Conservation (phyloP, 2,113 vertebrate species). For the Aegithalos caudatus region DNA sequence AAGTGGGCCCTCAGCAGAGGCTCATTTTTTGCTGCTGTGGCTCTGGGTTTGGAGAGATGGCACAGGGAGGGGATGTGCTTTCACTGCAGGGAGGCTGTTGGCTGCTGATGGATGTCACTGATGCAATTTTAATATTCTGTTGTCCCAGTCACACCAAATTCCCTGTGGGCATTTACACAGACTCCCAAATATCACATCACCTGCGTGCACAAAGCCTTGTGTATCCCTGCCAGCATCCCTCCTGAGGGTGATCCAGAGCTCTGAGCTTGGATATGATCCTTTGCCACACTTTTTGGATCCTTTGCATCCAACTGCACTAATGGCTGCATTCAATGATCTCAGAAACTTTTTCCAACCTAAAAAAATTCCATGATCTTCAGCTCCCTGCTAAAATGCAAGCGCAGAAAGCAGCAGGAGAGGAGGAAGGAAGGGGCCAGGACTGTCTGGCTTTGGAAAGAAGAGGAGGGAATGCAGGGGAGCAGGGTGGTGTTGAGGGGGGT, state of each 20-base stretch:
- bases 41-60: not conserved
- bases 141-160: not conserved
- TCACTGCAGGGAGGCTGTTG: not conserved
- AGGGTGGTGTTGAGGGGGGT: not conserved
- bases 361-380: not conserved
- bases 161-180: accelerated
- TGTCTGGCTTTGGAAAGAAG: not conserved
- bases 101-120: not conserved
- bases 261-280: accelerated
- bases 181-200: not conserved
- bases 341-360: not conserved
- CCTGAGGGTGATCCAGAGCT: not conserved
- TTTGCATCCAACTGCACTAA: not conserved
- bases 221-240: not conserved
- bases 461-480: not conserved
- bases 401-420: not conserved
- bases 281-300: not conserved
- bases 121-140: not conserved
- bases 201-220: accelerated
- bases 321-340: not conserved
- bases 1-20: not conserved
- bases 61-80: not conserved
- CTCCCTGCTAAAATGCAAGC: not conserved
- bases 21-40: accelerated
- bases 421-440: not conserved